These are phyloP conservation scores for Caenorhabditis plicata DNA, from an alignment of 2,888 invertebrate species.

Conservation along the genomic window DNA sequence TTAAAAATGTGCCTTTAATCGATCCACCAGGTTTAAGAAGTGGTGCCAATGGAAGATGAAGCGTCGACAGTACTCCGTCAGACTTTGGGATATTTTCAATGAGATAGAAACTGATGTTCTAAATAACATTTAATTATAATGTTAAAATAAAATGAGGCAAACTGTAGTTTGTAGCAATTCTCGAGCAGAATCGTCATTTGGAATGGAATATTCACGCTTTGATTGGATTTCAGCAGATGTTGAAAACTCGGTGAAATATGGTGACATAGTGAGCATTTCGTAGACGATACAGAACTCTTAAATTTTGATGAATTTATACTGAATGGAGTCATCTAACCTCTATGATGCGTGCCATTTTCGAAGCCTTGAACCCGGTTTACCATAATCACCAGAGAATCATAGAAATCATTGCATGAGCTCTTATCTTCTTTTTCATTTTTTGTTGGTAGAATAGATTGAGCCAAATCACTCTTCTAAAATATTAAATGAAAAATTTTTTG, in stretches of 20 bases:
- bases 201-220: constrained; percentile 18
- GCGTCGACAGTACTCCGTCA: constrained; percentile 34
- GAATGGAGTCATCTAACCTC: too few relatives aligned
- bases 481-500: neutral
- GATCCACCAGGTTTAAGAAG: constrained; percentile 41
- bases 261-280: constrained; percentile 45
- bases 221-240: constrained; percentile 17
- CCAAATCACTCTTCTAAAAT: constrained; percentile 18
- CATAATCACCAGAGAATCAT: constrained; percentile 21
- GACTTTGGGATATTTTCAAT: constrained; percentile 27
- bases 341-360: too few relatives aligned
- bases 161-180: constrained; percentile 9
- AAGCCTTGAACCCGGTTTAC: constrained; percentile 19
- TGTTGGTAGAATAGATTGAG: constrained; percentile 17
- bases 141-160: neutral
- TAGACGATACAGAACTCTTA: constrained; percentile 36
- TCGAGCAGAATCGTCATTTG: constrained; percentile 14
- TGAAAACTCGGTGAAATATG: constrained; percentile 41
- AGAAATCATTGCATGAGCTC: constrained; percentile 4
- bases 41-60: constrained; percentile 44
- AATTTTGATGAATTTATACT: too few relatives aligned
- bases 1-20: constrained; percentile 50
- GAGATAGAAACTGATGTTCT: constrained; percentile 49
- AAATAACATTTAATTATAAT: constrained; percentile 8
- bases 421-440: constrained; percentile 3